These are phyloP conservation scores for Taxidea taxus DNA, from an alignment of 2,113 vertebrate genomes.

Conservation along the genomic window DNA sequence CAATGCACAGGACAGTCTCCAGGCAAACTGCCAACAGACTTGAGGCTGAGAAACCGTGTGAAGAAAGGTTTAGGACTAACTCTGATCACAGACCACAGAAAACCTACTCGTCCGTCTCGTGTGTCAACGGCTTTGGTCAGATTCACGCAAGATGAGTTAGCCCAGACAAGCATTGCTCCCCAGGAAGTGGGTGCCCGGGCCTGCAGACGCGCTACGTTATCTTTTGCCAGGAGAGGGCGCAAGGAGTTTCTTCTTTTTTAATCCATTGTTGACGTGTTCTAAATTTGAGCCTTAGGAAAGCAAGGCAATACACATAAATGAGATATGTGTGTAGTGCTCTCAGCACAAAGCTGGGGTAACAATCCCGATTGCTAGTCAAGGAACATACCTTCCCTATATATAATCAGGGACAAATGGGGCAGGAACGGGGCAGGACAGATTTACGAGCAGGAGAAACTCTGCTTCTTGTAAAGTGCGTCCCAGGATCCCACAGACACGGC, in stretches of 20 bases:
- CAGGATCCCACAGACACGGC: neutral
- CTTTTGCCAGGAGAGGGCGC: constrained; percentile 80
- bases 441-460: neutral
- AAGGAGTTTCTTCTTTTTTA: constrained; percentile 65
- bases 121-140: neutral
- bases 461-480: neutral
- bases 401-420: neutral
- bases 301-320: neutral
- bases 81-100: neutral
- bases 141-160: neutral
- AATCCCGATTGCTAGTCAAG: rapidly evolving
- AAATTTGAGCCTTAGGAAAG: neutral
- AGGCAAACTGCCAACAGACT: neutral
- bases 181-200: rapidly evolving
- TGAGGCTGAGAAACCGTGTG: neutral
- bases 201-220: neutral
- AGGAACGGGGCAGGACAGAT: neutral
- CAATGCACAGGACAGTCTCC: too few species aligned
- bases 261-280: neutral
- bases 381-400: neutral
- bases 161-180: neutral
- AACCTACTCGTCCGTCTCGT: neutral
- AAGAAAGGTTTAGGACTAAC: neutral
- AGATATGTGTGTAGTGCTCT: neutral
- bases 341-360: neutral